Base-by-base conservation (phyloP, 2,113 vertebrate species). In the Lonchura striata region DNA sequence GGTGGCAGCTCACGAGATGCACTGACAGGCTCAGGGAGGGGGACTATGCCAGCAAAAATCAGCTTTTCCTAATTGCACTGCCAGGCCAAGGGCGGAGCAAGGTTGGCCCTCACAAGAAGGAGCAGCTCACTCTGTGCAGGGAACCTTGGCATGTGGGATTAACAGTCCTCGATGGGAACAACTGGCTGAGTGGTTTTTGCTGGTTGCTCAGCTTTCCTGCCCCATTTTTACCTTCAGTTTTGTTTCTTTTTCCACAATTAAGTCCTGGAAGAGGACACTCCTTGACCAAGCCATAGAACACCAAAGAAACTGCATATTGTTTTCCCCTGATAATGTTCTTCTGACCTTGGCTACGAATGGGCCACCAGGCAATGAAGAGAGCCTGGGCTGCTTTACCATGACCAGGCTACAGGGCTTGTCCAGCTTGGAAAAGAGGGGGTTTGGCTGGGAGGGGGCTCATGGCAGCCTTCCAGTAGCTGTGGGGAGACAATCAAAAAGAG, bases 361-460 rank as follows among this genome's bases (percentile, higher is more conserved):
- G 23, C 16, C 3, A 2, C 17, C 9, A 7, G 1, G 3, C 30
- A 42, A 4, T 3, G 15, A 49, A 3, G 15, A 20, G 19, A 69
- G 17, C 41, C 41, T 39, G 33, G 23, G 23, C 50, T 92, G 27
- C 49, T 28, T 24, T 70, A 59, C 44, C 11, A 18, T 9, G 18
- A 47, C 17, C 65, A 74, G 21, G 31, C n/a, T 47, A 30, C 12
- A 15, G 14, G 6, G 47, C 22, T 50, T 68, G 11, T 46, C 61
- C 6, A 11, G 8, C n/a, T 53, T 60, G 30, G 17, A 66, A 33
- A 61, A 87, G 47, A 41, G 11, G 30, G 28, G 21, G 3, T 5
- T 13, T 56, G 5, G 14, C 0, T 11, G 39, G 37, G 9, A 50
- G 22, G 25, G 6, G 7, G 7, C 17, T 78, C 57, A 57, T 11